Conservation (phyloP, 2,888 invertebrate genomes). For the Aporophyla lueneburgensis region DNA sequence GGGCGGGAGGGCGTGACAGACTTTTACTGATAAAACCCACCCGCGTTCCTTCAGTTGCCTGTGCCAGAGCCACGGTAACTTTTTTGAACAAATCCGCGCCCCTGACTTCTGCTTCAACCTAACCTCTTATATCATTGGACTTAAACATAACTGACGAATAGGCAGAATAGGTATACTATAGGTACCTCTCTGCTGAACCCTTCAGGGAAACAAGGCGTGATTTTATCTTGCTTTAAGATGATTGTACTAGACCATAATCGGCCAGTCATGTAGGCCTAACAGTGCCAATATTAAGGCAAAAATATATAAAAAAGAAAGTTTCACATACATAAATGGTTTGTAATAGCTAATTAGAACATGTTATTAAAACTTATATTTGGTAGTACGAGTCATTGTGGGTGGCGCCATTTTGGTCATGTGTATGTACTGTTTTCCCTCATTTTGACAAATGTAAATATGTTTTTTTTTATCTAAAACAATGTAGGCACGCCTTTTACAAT, state of each 20-base stretch:
- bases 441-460: constrained; percentile 7
- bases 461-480: constrained; percentile 12
- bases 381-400: constrained; percentile 14
- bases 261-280: neutral
- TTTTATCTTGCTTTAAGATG: neutral
- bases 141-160: no score
- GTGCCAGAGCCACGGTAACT: no score
- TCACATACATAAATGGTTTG: neutral
- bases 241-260: neutral
- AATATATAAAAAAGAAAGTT: constrained; percentile 44
- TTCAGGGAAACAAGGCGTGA: no score
- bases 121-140: no score
- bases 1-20: no score
- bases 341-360: constrained; percentile 36
- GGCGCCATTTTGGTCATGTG: constrained; percentile 15
- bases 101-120: no score
- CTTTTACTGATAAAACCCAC: no score
- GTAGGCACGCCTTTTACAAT: neutral
- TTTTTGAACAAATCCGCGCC: no score
- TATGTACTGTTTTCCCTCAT: constrained; percentile 10
- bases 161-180: no score
- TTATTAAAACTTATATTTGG: constrained; percentile 39
- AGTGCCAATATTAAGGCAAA: neutral
- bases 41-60: no score
- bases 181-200: no score